Base-by-base conservation (phyloP, 2,797 vertebrate genomes). In the Eospalax fontanierii region DNA sequence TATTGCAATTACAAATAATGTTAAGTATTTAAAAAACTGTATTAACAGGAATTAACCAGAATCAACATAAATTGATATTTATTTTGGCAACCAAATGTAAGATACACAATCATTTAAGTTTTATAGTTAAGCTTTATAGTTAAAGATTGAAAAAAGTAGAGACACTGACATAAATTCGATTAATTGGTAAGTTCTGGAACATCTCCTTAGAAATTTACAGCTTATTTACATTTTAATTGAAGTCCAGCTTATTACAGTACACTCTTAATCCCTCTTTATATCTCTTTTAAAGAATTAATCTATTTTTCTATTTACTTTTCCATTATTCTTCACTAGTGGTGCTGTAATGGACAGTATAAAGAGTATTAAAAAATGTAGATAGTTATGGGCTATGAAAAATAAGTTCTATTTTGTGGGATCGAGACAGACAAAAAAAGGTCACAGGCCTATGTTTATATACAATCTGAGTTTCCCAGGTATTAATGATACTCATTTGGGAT, bases 241-340 rank as follows among this genome's bases (percentile, higher is more conserved):
- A 63, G 15, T 28, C n/a, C 61, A 40, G 12, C 26, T 76, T 86
- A 79, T 75, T 82, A 84, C 0, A 63, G 22, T 89, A 75, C 59
- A 80, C 86, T 22, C 19, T n/a, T n/a, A 80, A 46, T 46, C 46
- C 26, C 50, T 70, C 2, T 7, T 59, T 26, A 22, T 21, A 93
- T 2, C 4, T 16, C 85, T 94, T 74, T 70, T 2, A 70, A 95
- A 88, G 40, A 85, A 91, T 66, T 66, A 76, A 65, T 43, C 68
- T 71, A 28, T 70, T 84, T 80, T 22, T 71, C 54, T 91, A 61
- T 71, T 92, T 89, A n/a, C n/a, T 82, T 66, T 43, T 38, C 61
- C 78, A 87, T 87, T 18, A 87, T 81, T 97, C 92, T 74, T 85
- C 84, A 91, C 43, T 85, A 95, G 91, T 11, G 89, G 70, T 76